Evolutionary conservation across 2,888 invertebrate genomes (phyloP), one percentile per base, ranked within the genome.

Genomic region (Hybos culiciformis): DNA sequence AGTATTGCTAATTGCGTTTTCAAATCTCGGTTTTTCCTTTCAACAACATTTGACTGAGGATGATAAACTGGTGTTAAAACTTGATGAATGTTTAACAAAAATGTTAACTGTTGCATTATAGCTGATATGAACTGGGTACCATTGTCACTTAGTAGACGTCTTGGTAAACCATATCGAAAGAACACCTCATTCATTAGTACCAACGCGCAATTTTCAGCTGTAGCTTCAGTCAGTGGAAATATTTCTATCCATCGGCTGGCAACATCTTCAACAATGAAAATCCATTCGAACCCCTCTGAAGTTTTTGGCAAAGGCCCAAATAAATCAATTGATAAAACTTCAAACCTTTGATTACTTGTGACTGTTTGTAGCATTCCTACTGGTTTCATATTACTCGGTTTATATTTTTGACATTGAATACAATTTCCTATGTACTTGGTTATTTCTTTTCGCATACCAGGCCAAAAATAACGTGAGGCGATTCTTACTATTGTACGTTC

Each of bases 61-160:
- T 53, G 50, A 29, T 49, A 50, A 2, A 49, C 41, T 1, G 50
- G 46, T 2, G 50, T 49, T 15, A 32, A 32, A 1, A 3, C 14
- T 12, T 31, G 32, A 4, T 39, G 18, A n/a, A 39, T 39, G 2
- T 12, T 9, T 8, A 50, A 12, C 29, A 43, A 49, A 36, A 42
- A 44, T 2, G 37, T 29, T 0, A 58, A 37, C 37, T 61, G 49
- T 37, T 62, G 62, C 57, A 62, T 60, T 2, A 61, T 48, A 0
- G 48, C 26, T 3, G 54, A 53, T 0, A 62, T 50, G 42, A 62
- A 60, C 32, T 62, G 62, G 0, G 52, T 42, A 0, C 59, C 60
- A 17, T 61, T 61, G 29, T 62, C 61, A 18, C 52, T 54, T 2
- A 56, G 49, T 0, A 61, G 5, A 18, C 55, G 41, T 0, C 59